These are phyloP conservation scores for Lynx canadensis DNA, from an alignment of 2,113 vertebrate species.

Conservation along the genomic window DNA sequence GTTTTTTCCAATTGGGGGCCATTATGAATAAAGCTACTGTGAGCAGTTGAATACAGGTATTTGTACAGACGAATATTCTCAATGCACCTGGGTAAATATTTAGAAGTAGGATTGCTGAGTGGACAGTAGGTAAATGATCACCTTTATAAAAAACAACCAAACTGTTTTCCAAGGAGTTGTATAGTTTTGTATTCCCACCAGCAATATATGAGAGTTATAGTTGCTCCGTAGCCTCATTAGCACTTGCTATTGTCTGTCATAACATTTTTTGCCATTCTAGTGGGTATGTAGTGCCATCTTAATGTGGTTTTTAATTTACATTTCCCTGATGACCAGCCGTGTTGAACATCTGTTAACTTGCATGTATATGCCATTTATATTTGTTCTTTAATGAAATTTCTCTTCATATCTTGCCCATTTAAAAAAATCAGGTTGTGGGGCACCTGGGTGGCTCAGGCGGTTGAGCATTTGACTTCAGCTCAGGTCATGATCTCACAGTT, in stretches of 20 bases:
- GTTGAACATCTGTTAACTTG: not conserved
- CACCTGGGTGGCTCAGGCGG: too few species aligned
- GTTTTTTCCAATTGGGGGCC: not conserved
- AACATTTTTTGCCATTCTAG: not conserved
- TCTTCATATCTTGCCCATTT: not conserved
- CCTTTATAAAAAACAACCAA: not conserved
- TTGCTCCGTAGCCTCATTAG: not conserved
- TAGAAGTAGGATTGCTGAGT: not conserved
- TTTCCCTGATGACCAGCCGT: not conserved
- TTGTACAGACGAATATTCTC: not conserved
- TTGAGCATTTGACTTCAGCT: too few species aligned
- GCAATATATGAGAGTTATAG: not conserved
- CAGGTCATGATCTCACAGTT: too few species aligned
- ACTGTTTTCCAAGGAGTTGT: not conserved
- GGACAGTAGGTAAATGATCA: not conserved
- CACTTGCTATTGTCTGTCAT: not conserved
- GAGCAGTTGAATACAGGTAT: not conserved
- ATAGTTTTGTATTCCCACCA: not conserved
- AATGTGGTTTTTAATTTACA: not conserved
- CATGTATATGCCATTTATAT: not conserved
- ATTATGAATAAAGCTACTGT: not conserved
- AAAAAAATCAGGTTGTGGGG: not conserved
- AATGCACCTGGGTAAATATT: not conserved
- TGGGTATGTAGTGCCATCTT: not conserved
- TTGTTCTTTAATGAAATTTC: slow-evolving; percentile 10